These are phyloP conservation scores for Noctua fimbriata DNA, from an alignment of 2,888 invertebrate species.

Conservation along the genomic window DNA sequence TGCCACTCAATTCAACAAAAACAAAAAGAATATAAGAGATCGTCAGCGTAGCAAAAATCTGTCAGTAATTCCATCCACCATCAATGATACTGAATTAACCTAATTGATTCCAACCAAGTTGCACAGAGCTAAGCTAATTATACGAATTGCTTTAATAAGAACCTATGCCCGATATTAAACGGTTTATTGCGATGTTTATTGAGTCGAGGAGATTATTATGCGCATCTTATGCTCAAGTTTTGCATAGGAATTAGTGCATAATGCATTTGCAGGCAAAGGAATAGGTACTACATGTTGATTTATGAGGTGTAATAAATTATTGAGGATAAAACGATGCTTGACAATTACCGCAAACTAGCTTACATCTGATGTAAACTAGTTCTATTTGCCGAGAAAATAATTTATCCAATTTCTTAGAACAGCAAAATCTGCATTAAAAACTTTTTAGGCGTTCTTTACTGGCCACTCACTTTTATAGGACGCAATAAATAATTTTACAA, in stretches of 20 bases:
- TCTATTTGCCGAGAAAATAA: background rate
- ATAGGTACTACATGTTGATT: conserved; percentile 4
- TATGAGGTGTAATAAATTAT: conserved; percentile 26
- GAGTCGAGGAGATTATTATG: conserved; percentile 43
- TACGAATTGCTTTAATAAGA: conserved; percentile 31
- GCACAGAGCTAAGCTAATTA: conserved; percentile 32
- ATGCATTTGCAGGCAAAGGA: conserved; percentile 22
- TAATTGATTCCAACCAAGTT: conserved; percentile 28
- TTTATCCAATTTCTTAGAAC: background rate
- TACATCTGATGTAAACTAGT: background rate
- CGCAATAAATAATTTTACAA: conserved; percentile 32
- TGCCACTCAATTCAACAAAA: background rate
- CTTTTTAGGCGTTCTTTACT: background rate
- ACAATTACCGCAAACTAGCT: conserved; percentile 13
- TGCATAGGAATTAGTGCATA: conserved; percentile 33
- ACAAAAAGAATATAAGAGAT: background rate
- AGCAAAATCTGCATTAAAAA: background rate
- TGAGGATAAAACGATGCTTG: background rate
- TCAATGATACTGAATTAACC: conserved; percentile 21
- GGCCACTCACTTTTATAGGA: background rate
- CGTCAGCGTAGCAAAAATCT: background rate
- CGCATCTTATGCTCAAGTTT: conserved; percentile 33
- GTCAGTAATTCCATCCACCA: background rate
- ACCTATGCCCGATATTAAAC: conserved; percentile 42
- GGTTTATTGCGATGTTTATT: conserved; percentile 50